These are phyloP conservation scores for Percopsis transmontana DNA, from an alignment of 2,113 vertebrate species.

Conservation along the genomic window DNA sequence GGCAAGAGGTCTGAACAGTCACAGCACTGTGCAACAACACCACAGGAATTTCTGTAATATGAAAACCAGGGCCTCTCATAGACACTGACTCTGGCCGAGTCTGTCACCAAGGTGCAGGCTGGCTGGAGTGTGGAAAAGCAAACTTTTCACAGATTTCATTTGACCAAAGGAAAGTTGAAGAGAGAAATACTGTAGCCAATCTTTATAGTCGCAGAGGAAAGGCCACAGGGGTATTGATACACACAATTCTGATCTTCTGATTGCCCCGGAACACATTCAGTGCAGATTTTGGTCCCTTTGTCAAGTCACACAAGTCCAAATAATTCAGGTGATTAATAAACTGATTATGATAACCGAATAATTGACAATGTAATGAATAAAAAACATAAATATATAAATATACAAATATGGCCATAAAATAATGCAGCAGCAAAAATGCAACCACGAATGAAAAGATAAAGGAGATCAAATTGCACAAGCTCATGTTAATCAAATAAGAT, in stretches of 20 bases:
- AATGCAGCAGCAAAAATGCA: too few species aligned
- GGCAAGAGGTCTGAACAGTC: slow-evolving; percentile 66
- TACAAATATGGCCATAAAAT: too few species aligned
- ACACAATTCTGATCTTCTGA: slow-evolving; percentile 9
- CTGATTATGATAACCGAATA: too few species aligned
- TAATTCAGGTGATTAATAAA: too few species aligned
- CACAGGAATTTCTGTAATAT: slow-evolving; percentile 74
- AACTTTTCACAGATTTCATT: slow-evolving; percentile 56
- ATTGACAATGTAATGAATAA: too few species aligned
- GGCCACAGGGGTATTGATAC: neutral
- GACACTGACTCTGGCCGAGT: slow-evolving; percentile 57
- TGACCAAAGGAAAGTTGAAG: slow-evolving; percentile 28
- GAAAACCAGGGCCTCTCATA: slow-evolving; percentile 62
- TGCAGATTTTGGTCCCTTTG: too few species aligned
- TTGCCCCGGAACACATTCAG: too few species aligned
- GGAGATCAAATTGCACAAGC: too few species aligned
- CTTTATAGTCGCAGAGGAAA: slow-evolving; percentile 9
- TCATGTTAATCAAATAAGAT: too few species aligned
- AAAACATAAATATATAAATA: too few species aligned
- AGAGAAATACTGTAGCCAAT: slow-evolving; percentile 34
- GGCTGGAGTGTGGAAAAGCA: slow-evolving; percentile 60
- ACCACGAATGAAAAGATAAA: too few species aligned
- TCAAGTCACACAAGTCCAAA: too few species aligned
- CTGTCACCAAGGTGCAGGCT: slow-evolving; percentile 56
- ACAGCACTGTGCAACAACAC: slow-evolving; percentile 64